Evolutionary conservation across 2,888 invertebrate species (phyloP).

Genomic region (Ganaspis brasiliensis): DNA sequence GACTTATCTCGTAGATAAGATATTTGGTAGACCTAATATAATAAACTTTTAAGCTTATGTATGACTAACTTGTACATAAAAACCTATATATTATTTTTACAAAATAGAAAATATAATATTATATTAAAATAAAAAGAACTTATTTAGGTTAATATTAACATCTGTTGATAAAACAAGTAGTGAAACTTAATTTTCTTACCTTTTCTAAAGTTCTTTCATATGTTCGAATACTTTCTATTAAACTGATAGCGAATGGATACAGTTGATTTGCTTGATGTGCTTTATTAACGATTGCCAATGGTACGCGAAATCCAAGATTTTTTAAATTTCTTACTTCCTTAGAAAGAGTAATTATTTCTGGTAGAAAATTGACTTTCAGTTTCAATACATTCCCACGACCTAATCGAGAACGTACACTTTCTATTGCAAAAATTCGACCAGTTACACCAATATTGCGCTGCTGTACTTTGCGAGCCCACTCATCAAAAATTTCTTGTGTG

Average conservation of each 20-base stretch:
- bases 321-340: constrained; percentile 99
- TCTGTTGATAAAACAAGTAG: no score
- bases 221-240: constrained; percentile 98
- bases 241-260: constrained; percentile 98
- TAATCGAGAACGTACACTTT: constrained; percentile 89
- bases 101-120: no score
- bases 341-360: constrained; percentile 98
- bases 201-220: constrained; percentile 98
- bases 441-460: constrained; percentile 96
- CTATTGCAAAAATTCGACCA: constrained; percentile 96
- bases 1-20: no score
- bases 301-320: constrained; percentile 97
- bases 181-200: constrained; percentile 86
- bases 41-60: no score
- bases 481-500: constrained; percentile 98
- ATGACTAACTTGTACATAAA: no score
- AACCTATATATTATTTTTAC: no score
- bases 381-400: constrained; percentile 93
- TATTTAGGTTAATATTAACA: no score
- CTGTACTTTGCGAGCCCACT: constrained; percentile 97
- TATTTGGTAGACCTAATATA: no score
- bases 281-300: constrained; percentile 98
- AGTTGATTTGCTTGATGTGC: constrained; percentile 99
- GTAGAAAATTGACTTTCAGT: constrained; percentile 96
- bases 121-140: no score